Percentiles rank a stretch among this genome's conserved stretches.
phyloP scores from a whole-genome alignment of 2,797 vertebrate species.

The Amblyraja radiata region DNA sequence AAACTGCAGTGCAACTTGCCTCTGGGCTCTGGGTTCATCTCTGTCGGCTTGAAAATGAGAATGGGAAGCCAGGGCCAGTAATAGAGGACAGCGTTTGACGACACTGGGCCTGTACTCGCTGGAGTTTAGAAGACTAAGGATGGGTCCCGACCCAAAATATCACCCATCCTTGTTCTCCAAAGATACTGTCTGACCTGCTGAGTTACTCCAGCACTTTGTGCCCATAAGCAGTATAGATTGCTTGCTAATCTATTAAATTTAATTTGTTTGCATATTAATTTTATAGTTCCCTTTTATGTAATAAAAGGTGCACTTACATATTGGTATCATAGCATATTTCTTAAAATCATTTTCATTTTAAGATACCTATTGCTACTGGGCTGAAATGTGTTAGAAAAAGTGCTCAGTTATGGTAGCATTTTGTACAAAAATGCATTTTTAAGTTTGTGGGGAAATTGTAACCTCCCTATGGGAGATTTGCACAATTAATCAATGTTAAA shows the following conservation, averaged over 20 bases:
- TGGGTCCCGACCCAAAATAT: too few relatives aligned
- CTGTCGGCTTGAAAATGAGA: not conserved
- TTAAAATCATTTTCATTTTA: not conserved
- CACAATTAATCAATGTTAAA: constrained; percentile 19
- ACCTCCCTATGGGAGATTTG: not conserved
- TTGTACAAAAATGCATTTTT: not conserved
- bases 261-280: not conserved
- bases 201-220: too few relatives aligned
- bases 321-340: not conserved
- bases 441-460: not conserved
- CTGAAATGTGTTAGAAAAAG: not conserved
- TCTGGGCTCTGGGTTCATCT: not conserved
- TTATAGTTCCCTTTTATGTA: not conserved
- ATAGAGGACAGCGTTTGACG: not conserved
- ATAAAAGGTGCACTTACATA: not conserved
- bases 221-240: not conserved
- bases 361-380: not conserved
- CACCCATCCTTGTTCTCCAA: too few relatives aligned
- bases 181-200: too few relatives aligned
- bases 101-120: too few relatives aligned
- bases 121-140: too few relatives aligned
- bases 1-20: not conserved
- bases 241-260: not conserved
- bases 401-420: not conserved
- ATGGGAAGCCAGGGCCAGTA: not conserved